These are phyloP conservation scores for Trematocara nigrifrons DNA, from an alignment of 2,113 vertebrate species.

Conservation along the genomic window DNA sequence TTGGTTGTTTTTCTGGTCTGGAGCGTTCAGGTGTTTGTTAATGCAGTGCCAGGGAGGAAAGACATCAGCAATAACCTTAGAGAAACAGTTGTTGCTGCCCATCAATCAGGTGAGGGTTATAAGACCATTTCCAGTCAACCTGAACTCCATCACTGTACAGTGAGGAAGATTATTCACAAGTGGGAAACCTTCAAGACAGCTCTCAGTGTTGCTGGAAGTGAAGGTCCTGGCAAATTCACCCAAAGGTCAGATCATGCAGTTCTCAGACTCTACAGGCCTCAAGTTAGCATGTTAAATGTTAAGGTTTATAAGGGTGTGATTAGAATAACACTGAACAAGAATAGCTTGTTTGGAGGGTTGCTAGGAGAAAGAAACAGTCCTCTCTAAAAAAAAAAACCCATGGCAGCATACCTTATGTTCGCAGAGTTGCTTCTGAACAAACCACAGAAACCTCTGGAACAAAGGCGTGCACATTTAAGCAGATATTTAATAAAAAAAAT, in stretches of 20 bases:
- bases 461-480: neutral
- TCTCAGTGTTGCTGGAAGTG: neutral
- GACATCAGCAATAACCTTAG: neutral
- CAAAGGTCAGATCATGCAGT: neutral
- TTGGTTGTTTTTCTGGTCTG: neutral
- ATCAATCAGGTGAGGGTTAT: neutral
- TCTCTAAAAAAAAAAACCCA: neutral
- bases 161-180: neutral
- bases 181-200: neutral
- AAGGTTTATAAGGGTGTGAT: neutral
- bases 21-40: neutral
- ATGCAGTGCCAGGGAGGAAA: neutral
- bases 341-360: neutral
- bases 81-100: accelerated
- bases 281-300: neutral
- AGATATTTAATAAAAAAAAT: neutral
- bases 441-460: neutral
- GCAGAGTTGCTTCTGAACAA: neutral
- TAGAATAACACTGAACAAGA: neutral
- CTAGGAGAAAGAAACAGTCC: neutral
- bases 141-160: neutral
- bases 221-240: neutral
- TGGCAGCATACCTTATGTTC: neutral
- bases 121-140: neutral
- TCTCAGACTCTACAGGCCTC: neutral